These are phyloP conservation scores for Drosophila quinaria DNA, from an alignment of 2,888 invertebrate genomes.

Conservation along the genomic window DNA sequence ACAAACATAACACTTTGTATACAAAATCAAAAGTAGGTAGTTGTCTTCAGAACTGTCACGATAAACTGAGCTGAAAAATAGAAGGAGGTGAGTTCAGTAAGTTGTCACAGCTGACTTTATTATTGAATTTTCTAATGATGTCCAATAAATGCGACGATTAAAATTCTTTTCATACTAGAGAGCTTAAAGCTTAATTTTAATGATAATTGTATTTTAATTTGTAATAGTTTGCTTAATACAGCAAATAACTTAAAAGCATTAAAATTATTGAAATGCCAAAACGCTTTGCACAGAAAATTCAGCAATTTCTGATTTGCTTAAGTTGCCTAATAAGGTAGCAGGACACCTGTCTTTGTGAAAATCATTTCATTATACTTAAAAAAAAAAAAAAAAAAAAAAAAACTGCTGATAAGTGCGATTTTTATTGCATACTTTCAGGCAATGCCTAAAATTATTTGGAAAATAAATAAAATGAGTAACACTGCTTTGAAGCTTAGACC, in stretches of 20 bases:
- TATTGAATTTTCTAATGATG: not conserved
- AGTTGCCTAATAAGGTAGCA: no score
- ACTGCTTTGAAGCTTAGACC: not conserved
- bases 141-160: conserved; percentile 18
- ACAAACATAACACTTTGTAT: conserved; percentile 9
- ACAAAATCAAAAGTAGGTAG: conserved; percentile 5
- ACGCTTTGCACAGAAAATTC: not conserved
- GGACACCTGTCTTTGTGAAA: no score
- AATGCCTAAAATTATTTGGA: not conserved
- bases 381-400: no score
- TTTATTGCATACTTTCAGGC: conserved; percentile 37
- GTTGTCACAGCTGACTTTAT: conserved; percentile 12
- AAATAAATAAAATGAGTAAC: not conserved
- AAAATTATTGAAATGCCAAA: conserved; percentile 1
- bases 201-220: conserved; percentile 24
- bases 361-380: no score
- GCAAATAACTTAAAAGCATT: conserved; percentile 7
- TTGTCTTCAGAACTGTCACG: conserved; percentile 18
- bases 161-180: conserved; percentile 33
- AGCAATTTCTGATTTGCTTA: no score
- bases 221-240: conserved; percentile 16
- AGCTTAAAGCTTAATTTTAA: conserved; percentile 19
- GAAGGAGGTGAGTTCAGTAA: conserved; percentile 26
- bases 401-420: no score
- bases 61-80: conserved; percentile 31